Evolutionary conservation across 2,797 vertebrate genomes (phyloP).

Genomic region (Characodon lateralis): DNA sequence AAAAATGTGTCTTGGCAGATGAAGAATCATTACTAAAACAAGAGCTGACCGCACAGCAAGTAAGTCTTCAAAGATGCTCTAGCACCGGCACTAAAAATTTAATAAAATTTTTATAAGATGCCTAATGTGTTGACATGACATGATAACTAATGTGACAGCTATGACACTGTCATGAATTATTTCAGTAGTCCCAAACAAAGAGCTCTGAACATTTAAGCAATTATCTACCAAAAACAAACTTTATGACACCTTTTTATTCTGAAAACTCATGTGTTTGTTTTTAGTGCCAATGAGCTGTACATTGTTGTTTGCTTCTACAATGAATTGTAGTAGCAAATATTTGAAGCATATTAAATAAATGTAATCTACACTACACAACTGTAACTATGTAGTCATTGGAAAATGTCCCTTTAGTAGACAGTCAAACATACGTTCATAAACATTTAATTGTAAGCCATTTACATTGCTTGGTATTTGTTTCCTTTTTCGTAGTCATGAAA

Average conservation of each 20-base stretch:
- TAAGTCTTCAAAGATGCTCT: background rate
- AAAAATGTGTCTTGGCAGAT: background rate
- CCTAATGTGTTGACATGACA: background rate
- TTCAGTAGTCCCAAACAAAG: background rate
- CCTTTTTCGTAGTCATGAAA: background rate
- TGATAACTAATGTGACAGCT: slow-evolving; percentile 5
- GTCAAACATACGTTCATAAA: background rate
- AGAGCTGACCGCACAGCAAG: background rate
- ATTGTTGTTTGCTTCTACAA: too few species aligned
- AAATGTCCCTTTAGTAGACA: background rate
- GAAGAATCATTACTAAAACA: slow-evolving; percentile 2
- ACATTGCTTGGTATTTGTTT: background rate
- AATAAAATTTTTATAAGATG: background rate
- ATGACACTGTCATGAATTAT: background rate
- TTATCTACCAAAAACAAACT: background rate
- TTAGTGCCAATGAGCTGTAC: background rate
- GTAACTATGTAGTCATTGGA: background rate
- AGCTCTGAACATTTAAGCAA: background rate
- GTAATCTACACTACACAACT: background rate
- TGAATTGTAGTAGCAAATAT: background rate
- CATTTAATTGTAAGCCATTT: background rate
- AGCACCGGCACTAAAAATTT: background rate
- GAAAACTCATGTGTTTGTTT: background rate
- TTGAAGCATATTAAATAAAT: background rate
- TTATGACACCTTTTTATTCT: background rate